Base-by-base conservation (phyloP, 2,888 invertebrate genomes). In the Andrena chrysosceles region DNA sequence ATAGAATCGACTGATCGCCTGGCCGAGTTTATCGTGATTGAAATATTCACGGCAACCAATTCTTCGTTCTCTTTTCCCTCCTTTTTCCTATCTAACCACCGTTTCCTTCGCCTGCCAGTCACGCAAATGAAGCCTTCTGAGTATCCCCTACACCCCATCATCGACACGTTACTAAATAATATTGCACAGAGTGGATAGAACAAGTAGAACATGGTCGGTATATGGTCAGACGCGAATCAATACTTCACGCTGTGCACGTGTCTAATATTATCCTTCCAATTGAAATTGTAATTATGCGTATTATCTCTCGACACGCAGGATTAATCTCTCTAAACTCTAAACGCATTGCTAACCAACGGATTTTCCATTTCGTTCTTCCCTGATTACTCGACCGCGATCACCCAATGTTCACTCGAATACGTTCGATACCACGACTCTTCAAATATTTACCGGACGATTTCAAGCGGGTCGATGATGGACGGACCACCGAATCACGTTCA, bases 1-100 rank as follows among this genome's bases (percentile, higher is more conserved):
- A 85, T 75, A 78, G 77, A 83, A 83, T 77, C 76, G 74, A 60
- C 56, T 52, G 83, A 82, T 77, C 71, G 77, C 59, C n/a, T 10
- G 49, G 33, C 33, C 35, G 49, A 20, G 48, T 56, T 56, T 74
- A 52, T 67, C 62, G 49, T 42, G 56, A 56, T 73, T 72, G 31
- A 59, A 48, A 69, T 72, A 71, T 56, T 49, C 70, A 13, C 31
- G 59, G 23, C 20, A 10, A n/a, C 16, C 66, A 33, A 16, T 67
- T 71, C 64, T 56, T 13, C n/a, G 13, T 52, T 23, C 26, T 31
- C 23, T 16, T 52, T 20, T 5, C 29, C 2, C 3, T 5, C 4
- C 5, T 26, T 26, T 42, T 10, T n/a, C 26, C 26, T 10, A 68
- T 26, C 52, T 26, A 54, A 52, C 16, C 26, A 13, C 2, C 56